phyloP scores from a whole-genome alignment of 2,888 invertebrate species.

The Andrena flavipes region DNA sequence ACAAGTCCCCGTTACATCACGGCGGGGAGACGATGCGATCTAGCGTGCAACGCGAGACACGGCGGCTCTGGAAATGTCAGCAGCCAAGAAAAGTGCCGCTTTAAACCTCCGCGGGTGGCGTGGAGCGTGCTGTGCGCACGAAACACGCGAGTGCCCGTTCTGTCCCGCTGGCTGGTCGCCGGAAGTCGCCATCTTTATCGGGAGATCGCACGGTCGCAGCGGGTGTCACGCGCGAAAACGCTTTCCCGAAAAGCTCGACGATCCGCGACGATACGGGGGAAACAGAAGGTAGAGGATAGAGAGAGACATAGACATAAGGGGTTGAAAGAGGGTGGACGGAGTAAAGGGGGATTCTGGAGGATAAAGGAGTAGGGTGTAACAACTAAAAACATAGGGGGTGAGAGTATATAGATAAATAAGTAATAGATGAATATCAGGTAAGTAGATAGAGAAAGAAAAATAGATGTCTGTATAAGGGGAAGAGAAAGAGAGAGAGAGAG shows the following conservation, averaged over 20 bases:
- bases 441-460: background rate
- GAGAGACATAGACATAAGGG: conserved; percentile 15
- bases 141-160: conserved; percentile 63
- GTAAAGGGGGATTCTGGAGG: background rate
- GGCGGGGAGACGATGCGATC: background rate
- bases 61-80: conserved; percentile 45
- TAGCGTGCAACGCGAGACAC: background rate
- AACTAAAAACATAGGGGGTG: background rate
- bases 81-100: conserved; percentile 56
- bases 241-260: conserved; percentile 42
- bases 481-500: background rate
- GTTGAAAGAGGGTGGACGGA: background rate
- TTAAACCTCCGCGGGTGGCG: conserved; percentile 53
- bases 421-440: background rate
- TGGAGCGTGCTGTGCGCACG: conserved; percentile 38
- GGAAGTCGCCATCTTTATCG: conserved; percentile 60
- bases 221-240: conserved; percentile 47
- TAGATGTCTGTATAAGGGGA: background rate
- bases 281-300: conserved; percentile 2
- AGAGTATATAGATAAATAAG: conserved; percentile 22
- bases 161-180: conserved; percentile 27
- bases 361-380: conserved; percentile 22
- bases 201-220: conserved; percentile 39
- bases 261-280: conserved; percentile 23
- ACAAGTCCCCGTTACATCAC: conserved; percentile 23